These are phyloP conservation scores for Osedax fenrisi DNA, from an alignment of 2,888 invertebrate genomes.

Conservation along the genomic window DNA sequence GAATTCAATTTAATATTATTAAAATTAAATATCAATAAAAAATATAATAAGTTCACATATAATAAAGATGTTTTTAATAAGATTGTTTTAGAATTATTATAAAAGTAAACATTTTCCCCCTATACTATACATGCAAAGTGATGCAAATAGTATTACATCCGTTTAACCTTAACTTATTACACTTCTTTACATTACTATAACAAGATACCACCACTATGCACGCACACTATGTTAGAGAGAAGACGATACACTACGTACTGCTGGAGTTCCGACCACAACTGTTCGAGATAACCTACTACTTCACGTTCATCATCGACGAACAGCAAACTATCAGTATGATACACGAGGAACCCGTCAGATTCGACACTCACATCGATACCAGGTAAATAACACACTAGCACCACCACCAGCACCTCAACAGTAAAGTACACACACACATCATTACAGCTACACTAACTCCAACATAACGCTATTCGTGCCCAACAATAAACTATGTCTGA, in stretches of 20 bases:
- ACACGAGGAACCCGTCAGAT: slow-evolving; percentile 30
- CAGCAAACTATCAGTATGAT: slow-evolving; percentile 30
- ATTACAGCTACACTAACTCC: neutral
- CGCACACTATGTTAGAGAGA: neutral
- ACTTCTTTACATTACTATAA: too few species aligned
- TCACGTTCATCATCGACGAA: slow-evolving; percentile 28
- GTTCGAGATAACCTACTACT: slow-evolving; percentile 30
- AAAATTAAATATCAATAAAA: too few species aligned
- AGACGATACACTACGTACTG: neutral
- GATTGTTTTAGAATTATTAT: too few species aligned
- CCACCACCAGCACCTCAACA: too few species aligned
- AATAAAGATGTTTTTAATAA: too few species aligned
- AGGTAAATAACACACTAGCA: neutral
- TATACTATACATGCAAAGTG: too few species aligned
- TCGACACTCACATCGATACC: slow-evolving; percentile 26
- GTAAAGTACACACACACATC: neutral
- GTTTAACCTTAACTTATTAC: too few species aligned
- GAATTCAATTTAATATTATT: too few species aligned
- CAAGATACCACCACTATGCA: too few species aligned
- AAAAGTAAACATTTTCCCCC: too few species aligned
- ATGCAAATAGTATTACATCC: too few species aligned
- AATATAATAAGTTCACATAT: too few species aligned
- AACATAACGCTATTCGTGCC: neutral
- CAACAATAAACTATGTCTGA: neutral
- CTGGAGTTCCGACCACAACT: neutral